Evolutionary conservation across 2,113 vertebrate genomes (phyloP), one percentile per base, ranked within the genome.

Genomic region (Plectropomus leopardus): DNA sequence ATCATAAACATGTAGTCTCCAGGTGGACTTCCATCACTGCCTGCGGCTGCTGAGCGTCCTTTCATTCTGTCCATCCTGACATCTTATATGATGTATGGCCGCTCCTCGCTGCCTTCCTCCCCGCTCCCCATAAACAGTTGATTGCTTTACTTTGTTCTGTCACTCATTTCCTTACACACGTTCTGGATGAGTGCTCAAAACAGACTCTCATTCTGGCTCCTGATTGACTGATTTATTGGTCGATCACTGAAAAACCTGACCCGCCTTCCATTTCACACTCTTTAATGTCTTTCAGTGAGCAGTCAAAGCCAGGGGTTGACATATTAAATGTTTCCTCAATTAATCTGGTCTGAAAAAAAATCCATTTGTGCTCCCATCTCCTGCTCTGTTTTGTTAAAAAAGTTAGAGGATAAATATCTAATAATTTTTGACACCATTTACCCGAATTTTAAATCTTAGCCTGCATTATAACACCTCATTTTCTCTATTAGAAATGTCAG

Each of bases 81-180:
- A 80, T 55, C 40, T n/a, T 44, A 21, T 57, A 79, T 92, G 89
- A 93, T 90, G 82, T 82, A 93, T 86, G 54, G 82, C 64, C 65
- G 28, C 71, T 70, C 57, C 3, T 67, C 30, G 72, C 64, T 40
- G 75, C 82, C 59, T 67, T 78, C 81, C 47, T 63, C 69, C 54
- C 83, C 36, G 23, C 60, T 72, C 50, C 69, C 76, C 82, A 86
- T 86, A 87, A 94, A 92, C 51, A 77, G 87, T 76, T 90, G 89
- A 94, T 92, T 92, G 88, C 85, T 78, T 94, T 76, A 76, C 92
- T 92, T 93, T 93, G 82, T 93, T 92, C 82, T 78, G 72, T 89
- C 84, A 86, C 82, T 90, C 91, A 86, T 88, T 84, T 87, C 77
- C 89, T 74, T 76, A 71, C 80, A 87, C 82, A 4, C 16, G 44